Conservation (phyloP, 2,113 vertebrate genomes). For the Myanophis thanlyinensis region DNA sequence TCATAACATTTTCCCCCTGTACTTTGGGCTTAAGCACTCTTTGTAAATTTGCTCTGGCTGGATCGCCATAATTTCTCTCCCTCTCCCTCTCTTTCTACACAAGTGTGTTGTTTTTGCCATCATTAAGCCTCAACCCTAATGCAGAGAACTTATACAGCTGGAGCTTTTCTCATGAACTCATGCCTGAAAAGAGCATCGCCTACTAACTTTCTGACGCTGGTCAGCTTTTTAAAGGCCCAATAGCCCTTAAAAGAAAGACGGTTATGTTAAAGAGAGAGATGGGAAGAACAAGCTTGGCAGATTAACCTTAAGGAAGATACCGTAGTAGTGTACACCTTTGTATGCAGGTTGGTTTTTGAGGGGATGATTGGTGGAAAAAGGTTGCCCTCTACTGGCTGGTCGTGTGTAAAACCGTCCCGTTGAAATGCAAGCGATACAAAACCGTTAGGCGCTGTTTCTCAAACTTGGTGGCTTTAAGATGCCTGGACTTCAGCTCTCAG, state of each 20-base stretch:
- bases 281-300: not conserved
- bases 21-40: not conserved
- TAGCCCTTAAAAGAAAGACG: not conserved
- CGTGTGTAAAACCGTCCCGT: not conserved
- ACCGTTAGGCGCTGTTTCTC: too few relatives aligned
- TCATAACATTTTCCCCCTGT: not conserved
- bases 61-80: not conserved
- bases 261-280: not conserved
- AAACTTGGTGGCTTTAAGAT: not conserved
- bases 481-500: not conserved
- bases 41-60: not conserved
- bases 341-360: not conserved
- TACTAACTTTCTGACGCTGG: not conserved
- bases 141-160: not conserved
- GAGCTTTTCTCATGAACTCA: not conserved
- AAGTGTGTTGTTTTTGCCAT: not conserved
- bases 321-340: not conserved
- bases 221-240: not conserved
- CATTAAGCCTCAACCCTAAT: not conserved
- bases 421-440: not conserved
- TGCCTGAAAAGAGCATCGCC: not conserved
- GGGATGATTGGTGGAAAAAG: not conserved
- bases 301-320: not conserved
- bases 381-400: conserved; percentile 5
- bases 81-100: not conserved